Evolutionary conservation across 2,797 vertebrate species (phyloP).

Genomic region (Petrocephalus sullivani): DNA sequence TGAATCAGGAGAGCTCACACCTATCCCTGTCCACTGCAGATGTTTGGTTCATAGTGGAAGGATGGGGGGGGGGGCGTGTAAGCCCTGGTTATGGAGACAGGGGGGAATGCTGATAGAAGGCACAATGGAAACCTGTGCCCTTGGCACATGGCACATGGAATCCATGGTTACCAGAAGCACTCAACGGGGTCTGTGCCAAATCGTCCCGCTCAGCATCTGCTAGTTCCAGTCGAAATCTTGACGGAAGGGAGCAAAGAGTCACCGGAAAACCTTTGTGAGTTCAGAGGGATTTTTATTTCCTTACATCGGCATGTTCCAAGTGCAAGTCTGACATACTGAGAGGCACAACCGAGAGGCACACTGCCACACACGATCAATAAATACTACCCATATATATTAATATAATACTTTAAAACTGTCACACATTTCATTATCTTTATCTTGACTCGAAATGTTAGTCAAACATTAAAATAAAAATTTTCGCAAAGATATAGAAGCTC

Average conservation of each 20-base stretch:
- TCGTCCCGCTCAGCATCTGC: background rate
- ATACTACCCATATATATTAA: slow-evolving; percentile 14
- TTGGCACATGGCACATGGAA: background rate
- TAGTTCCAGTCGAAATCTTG: background rate
- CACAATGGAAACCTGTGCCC: background rate
- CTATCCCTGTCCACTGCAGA: background rate
- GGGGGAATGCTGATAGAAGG: background rate
- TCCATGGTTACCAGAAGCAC: background rate
- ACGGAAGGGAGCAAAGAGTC: background rate
- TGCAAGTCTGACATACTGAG: background rate
- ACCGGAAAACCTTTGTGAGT: background rate
- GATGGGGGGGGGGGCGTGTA: background rate
- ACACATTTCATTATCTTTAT: background rate
- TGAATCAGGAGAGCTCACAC: background rate
- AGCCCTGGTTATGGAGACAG: background rate
- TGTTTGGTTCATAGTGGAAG: background rate
- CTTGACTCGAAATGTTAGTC: background rate
- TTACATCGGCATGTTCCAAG: background rate
- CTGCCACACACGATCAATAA: background rate
- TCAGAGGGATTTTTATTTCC: slow-evolving; percentile 2
- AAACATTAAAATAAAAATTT: background rate
- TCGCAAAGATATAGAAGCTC: background rate
- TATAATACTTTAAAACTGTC: background rate
- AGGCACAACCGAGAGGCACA: background rate
- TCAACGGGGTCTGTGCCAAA: background rate